phyloP scores from a whole-genome alignment of 2,113 vertebrate species.

The Isichthys henryi region DNA sequence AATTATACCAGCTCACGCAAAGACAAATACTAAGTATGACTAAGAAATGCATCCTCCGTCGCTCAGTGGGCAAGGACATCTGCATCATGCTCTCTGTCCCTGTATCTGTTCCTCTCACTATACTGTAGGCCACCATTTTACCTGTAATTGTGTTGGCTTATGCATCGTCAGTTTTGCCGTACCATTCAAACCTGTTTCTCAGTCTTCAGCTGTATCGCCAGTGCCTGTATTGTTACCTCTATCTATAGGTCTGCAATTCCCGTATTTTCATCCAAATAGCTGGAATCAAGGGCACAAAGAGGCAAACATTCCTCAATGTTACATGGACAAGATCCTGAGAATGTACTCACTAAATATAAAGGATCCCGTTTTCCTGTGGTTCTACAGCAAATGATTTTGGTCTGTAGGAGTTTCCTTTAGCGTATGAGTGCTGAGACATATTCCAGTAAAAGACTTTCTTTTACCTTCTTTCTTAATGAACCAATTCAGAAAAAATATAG shows the following conservation, averaged over 20 bases:
- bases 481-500: background rate
- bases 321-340: background rate
- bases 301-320: background rate
- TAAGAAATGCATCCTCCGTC: background rate
- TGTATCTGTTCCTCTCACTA: background rate
- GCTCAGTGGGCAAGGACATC: background rate
- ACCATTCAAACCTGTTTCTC: background rate
- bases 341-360: background rate
- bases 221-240: background rate
- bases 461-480: background rate
- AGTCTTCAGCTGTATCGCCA: background rate
- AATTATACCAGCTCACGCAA: background rate
- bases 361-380: background rate
- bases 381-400: background rate
- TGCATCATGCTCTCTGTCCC: background rate
- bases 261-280: background rate
- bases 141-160: background rate
- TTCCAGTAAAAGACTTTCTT: background rate
- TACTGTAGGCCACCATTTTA: background rate
- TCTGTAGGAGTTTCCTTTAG: background rate
- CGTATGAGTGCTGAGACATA: background rate
- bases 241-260: background rate
- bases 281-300: background rate
- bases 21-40: background rate
- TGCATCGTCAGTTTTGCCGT: background rate